phyloP scores from a whole-genome alignment of 1,140 invertebrate species.

The Oedothorax gibbosus region DNA sequence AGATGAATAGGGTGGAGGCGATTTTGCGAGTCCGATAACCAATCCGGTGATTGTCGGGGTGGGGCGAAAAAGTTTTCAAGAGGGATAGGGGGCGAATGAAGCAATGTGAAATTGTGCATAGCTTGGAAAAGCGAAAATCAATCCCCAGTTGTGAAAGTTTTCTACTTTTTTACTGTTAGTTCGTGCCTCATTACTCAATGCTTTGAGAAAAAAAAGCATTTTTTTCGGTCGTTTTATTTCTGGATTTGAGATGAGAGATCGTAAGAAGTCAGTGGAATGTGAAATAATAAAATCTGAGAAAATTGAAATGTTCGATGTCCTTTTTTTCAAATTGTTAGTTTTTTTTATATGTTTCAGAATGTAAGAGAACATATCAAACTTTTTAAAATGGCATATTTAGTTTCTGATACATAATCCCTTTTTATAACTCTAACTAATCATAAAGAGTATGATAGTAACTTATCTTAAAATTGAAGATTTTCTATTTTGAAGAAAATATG shows the following conservation, averaged over 20 bases:
- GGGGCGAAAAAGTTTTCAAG: not conserved
- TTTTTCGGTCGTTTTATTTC: not conserved
- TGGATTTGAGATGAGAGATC: not conserved
- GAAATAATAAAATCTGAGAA: no score
- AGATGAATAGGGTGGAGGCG: not conserved
- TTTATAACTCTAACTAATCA: no score
- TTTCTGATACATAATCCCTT: no score
- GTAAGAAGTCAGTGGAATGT: not conserved
- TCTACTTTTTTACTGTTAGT: not conserved
- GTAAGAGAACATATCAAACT: no score
- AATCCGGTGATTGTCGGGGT: not conserved
- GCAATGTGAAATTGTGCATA: constrained; percentile 35
- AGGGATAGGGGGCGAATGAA: not conserved
- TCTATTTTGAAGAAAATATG: no score
- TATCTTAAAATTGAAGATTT: no score
- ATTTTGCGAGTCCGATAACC: constrained; percentile 33
- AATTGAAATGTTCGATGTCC: no score
- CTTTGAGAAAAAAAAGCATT: not conserved
- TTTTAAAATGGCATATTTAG: no score
- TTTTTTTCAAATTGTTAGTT: no score
- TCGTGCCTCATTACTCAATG: not conserved
- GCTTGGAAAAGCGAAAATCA: constrained; percentile 39
- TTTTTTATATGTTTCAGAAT: no score
- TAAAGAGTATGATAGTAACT: no score
- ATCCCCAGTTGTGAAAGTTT: not conserved